Conservation (phyloP, 37 sponge, comb jelly and placozoan species). For the Hexactinellida sp. region DNA sequence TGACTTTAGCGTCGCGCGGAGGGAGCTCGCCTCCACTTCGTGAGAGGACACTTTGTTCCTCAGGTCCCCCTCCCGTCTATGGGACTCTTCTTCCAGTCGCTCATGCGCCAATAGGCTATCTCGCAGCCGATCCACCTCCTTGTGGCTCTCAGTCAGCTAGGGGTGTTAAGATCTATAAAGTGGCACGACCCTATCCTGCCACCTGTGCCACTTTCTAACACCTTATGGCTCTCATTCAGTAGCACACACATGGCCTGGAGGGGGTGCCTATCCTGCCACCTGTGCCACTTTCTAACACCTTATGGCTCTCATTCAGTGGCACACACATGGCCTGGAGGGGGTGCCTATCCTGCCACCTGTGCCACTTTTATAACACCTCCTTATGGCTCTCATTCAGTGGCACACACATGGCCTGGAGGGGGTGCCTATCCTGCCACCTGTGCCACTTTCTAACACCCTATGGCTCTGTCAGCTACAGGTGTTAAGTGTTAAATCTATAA, state of each 20-base stretch:
- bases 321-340: too few species aligned
- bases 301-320: neutral
- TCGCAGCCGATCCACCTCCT: neutral
- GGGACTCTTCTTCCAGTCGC: neutral
- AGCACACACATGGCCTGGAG: too few species aligned
- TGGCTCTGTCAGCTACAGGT: neutral
- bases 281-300: neutral
- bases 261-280: too few species aligned
- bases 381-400: neutral
- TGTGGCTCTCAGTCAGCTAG: neutral
- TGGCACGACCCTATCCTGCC: too few species aligned
- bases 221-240: too few species aligned
- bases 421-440: too few species aligned
- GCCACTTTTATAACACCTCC: too few species aligned
- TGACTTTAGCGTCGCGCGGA: neutral
- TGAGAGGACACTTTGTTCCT: neutral
- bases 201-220: too few species aligned
- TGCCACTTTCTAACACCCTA: too few species aligned
- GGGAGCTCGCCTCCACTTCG: neutral
- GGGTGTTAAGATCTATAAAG: neutral
- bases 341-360: too few species aligned
- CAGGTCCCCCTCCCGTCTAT: neutral
- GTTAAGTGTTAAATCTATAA: too few species aligned
- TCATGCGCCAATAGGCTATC: neutral
- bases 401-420: too few species aligned